A percentile compares a stretch with the other conserved stretches of the same genome.
These are phyloP conservation scores for Parauchenoglanis ngamensis DNA, from an alignment of 2,797 vertebrate species.

Conservation along the genomic window DNA sequence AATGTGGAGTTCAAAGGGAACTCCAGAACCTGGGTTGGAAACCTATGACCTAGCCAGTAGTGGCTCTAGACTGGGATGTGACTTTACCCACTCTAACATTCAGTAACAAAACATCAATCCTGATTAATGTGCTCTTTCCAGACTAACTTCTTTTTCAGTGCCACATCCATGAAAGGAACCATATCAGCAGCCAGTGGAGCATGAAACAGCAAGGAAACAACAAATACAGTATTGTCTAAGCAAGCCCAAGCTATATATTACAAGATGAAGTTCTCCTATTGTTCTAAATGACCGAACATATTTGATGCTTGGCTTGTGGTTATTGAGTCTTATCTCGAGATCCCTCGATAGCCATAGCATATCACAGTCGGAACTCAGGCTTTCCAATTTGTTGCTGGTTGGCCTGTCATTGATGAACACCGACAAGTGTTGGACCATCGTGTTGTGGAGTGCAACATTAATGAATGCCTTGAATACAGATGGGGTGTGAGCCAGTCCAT, in stretches of 20 bases:
- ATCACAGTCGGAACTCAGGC: neutral
- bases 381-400: conserved; percentile 10
- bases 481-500: neutral
- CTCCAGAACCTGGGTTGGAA: neutral
- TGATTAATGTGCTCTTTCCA: too few relatives aligned
- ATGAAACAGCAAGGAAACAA: neutral
- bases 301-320: neutral
- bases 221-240: neutral
- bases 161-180: neutral
- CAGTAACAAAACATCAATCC: neutral
- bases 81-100: neutral
- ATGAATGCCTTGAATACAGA: conserved; percentile 9
- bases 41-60: neutral
- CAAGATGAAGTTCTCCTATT: neutral
- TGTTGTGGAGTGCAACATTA: conserved; percentile 11
- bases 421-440: conserved; percentile 14
- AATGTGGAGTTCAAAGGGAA: neutral
- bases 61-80: neutral
- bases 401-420: neutral
- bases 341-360: neutral
- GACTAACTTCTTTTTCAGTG: neutral
- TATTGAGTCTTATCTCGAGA: neutral
- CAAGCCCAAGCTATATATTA: neutral
- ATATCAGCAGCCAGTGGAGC: neutral
- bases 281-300: neutral